Evolutionary conservation across 2,113 vertebrate genomes (phyloP), one percentile per base, ranked within the genome.

Genomic region (Apteryx mantelli): DNA sequence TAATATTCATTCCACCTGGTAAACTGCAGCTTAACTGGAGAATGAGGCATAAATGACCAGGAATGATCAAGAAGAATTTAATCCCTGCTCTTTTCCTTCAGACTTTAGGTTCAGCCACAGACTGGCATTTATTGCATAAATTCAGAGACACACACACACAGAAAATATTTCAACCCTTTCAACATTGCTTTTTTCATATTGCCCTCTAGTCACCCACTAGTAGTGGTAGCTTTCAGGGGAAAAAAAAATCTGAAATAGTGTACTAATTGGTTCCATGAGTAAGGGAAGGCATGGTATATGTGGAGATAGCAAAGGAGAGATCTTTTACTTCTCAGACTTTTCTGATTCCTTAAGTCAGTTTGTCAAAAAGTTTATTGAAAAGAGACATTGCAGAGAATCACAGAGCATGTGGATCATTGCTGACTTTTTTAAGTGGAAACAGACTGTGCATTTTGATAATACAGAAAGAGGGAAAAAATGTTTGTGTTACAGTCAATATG

Each of bases 1-100:
- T 60, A 48, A 44, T 77, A 69, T 63, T 80, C 63, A 9, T 50
- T 69, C 42, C 15, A 60, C 9, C 4, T 12, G 32, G 26, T 7
- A 42, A 52, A 44, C 14, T 86, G 20, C 32, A 65, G 18, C 25
- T 28, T 40, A 34, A 4, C 2, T 55, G 73, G 42, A 65, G 30
- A 63, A 34, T 10, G 18, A 9, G 15, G 0, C 1, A 2, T 14
- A 32, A 83, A 73, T 21, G 21, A 36, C n/a, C 4, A 24, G 7
- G 17, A 53, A 7, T 58, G 89, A 63, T 55, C 6, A 52, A 38
- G 15, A 28, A 13, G 15, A 40, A 55, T 88, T 95, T 68, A 60
- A 48, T 24, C 4, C 30, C 76, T 80, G 46, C 4, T 25, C 20
- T 83, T 42, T 6, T 46, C n/a, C 48, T 79, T 69, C 24, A 73